Percentiles rank a stretch among this genome's conserved stretches.
Evolutionary conservation across 2,888 invertebrate genomes (phyloP).

Genomic region (Nasonia oneida): DNA sequence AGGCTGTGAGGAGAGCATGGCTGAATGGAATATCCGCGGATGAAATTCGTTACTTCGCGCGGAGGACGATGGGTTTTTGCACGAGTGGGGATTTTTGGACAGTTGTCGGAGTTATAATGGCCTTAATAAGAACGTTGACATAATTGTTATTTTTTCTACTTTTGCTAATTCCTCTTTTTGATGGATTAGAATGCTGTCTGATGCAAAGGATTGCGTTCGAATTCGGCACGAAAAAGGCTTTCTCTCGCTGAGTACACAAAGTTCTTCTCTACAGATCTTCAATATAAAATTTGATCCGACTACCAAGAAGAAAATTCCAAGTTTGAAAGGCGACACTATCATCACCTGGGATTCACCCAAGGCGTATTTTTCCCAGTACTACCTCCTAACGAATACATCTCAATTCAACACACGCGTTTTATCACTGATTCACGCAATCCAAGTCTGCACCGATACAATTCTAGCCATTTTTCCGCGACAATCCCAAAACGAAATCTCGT

Average conservation of each 20-base stretch:
- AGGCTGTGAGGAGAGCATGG: background rate
- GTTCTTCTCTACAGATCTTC: no score
- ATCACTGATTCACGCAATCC: background rate
- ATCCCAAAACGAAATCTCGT: background rate
- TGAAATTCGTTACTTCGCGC: background rate
- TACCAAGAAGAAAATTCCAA: no score
- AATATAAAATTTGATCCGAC: no score
- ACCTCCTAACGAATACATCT: background rate
- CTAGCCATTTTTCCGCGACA: background rate
- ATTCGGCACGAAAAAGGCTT: no score
- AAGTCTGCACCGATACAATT: background rate
- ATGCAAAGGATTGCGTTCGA: background rate
- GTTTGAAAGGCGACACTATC: no score
- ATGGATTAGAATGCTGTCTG: background rate
- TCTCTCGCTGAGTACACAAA: no score
- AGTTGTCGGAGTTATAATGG: no score
- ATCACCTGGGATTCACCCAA: background rate
- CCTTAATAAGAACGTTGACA: no score
- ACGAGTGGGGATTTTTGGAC: background rate
- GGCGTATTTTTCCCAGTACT: background rate
- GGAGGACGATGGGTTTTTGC: background rate
- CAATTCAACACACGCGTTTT: background rate
- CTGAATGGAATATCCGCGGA: conserved; percentile 1
- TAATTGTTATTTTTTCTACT: background rate
- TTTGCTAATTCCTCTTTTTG: background rate